Percentiles rank a stretch among this genome's conserved stretches.
phyloP scores from a whole-genome alignment of 2,888 invertebrate genomes.

The Osmoderma eremita region DNA sequence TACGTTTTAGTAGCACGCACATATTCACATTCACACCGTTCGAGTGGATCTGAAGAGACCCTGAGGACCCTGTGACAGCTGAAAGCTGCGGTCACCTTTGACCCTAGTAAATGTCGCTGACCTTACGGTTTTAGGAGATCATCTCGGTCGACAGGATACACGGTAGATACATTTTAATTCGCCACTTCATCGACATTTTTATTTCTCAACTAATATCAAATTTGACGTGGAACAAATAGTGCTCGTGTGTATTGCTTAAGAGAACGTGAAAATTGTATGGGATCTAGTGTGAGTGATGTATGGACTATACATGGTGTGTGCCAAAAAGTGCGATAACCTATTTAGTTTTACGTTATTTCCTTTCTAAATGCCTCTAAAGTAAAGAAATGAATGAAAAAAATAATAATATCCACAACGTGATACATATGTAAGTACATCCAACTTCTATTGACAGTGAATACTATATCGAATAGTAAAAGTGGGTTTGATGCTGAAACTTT shows the following conservation, averaged over 20 bases:
- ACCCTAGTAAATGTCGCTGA: constrained; percentile 35
- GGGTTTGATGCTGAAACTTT: too few relatives aligned
- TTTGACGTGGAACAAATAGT: constrained; percentile 13
- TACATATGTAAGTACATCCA: too few relatives aligned
- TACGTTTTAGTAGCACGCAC: constrained; percentile 20
- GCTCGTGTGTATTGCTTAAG: constrained; percentile 12
- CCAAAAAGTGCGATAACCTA: not conserved
- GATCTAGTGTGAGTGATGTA: not conserved
- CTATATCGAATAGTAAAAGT: too few relatives aligned
- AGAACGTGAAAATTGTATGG: constrained; percentile 9
- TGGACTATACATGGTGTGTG: not conserved
- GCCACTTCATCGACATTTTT: constrained; percentile 17
- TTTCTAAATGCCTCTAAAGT: too few relatives aligned
- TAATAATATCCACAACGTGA: too few relatives aligned
- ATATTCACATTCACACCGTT: not conserved
- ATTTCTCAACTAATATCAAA: constrained; percentile 1
- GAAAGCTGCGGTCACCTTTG: constrained; percentile 40
- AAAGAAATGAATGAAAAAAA: too few relatives aligned
- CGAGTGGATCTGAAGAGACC: constrained; percentile 17
- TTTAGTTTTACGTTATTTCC: too few relatives aligned
- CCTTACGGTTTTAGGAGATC: constrained; percentile 19
- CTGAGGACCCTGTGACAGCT: constrained; percentile 37
- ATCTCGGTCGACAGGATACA: constrained; percentile 7
- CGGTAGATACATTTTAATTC: not conserved
- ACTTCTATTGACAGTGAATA: too few relatives aligned